A percentile compares a stretch with the other conserved stretches of the same genome.
Conservation (phyloP, 2,888 invertebrate genomes). For the Tipula lateralis region DNA sequence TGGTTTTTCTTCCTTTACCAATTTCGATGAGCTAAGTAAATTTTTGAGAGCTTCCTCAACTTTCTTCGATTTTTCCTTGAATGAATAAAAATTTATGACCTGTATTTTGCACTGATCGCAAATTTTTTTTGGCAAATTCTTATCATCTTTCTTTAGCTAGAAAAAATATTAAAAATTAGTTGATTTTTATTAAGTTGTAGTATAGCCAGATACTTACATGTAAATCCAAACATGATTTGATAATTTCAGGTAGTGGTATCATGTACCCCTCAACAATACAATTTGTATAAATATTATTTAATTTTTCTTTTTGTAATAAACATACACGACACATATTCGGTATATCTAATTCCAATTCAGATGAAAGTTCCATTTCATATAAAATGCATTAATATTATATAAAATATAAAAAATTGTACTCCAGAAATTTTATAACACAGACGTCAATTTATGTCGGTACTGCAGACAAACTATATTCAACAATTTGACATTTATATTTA, state of each 20-base stretch:
- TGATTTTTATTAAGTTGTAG: too few relatives aligned
- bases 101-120: slow-evolving; percentile 34
- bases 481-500: too few relatives aligned
- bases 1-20: neutral
- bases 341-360: slow-evolving; percentile 34
- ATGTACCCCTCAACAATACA: slow-evolving; percentile 35
- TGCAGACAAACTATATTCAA: neutral
- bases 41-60: slow-evolving; percentile 31
- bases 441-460: neutral
- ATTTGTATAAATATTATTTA: slow-evolving; percentile 33
- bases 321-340: slow-evolving; percentile 34
- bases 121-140: slow-evolving; percentile 34
- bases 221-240: slow-evolving; percentile 33
- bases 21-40: neutral
- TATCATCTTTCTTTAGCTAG: slow-evolving; percentile 31
- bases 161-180: slow-evolving; percentile 29
- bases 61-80: slow-evolving; percentile 34
- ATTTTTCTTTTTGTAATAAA: slow-evolving; percentile 32
- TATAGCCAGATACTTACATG: slow-evolving; percentile 31
- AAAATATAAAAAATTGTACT: neutral
- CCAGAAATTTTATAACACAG: neutral
- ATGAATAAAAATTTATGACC: slow-evolving; percentile 33
- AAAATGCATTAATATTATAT: neutral
- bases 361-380: neutral
- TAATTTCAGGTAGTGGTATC: slow-evolving; percentile 33